phyloP scores from a whole-genome alignment of 1,140 invertebrate genomes.

The Drosophila carrolli region DNA sequence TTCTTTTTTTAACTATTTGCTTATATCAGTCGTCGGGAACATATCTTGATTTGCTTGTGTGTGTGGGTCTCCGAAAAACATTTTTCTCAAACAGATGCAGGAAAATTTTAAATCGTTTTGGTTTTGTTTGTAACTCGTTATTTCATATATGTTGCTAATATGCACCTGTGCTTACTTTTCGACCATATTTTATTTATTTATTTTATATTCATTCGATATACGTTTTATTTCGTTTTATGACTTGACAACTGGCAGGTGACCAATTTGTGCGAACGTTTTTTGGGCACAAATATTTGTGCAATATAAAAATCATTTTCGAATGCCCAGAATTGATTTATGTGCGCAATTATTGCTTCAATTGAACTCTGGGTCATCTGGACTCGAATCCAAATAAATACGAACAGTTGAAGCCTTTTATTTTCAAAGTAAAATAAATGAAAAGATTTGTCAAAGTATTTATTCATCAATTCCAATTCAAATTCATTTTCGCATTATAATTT shows the following conservation, averaged over 20 bases:
- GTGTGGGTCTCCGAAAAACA: constrained; percentile 13
- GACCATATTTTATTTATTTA: constrained; percentile 44
- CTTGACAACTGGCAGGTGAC: constrained; percentile 58
- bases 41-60: constrained; percentile 16
- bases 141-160: constrained; percentile 32
- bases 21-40: constrained; percentile 15
- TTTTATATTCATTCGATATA: constrained; percentile 44
- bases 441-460: constrained; percentile 23
- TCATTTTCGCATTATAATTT: constrained; percentile 34
- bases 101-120: constrained; percentile 20
- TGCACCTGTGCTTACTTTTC: constrained; percentile 54
- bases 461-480: constrained; percentile 17
- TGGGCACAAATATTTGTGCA: constrained; percentile 26
- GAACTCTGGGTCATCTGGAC: constrained; percentile 37
- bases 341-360: constrained; percentile 60
- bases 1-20: constrained; percentile 11
- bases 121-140: constrained; percentile 26
- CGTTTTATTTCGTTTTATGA: constrained; percentile 46
- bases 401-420: constrained; percentile 1
- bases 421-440: background rate
- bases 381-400: constrained; percentile 9
- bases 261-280: constrained; percentile 66
- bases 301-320: constrained; percentile 54
- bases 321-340: constrained; percentile 62
- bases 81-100: constrained; percentile 15